phyloP scores from a whole-genome alignment of 2,113 vertebrate genomes.

The Cinclus cinclus region DNA sequence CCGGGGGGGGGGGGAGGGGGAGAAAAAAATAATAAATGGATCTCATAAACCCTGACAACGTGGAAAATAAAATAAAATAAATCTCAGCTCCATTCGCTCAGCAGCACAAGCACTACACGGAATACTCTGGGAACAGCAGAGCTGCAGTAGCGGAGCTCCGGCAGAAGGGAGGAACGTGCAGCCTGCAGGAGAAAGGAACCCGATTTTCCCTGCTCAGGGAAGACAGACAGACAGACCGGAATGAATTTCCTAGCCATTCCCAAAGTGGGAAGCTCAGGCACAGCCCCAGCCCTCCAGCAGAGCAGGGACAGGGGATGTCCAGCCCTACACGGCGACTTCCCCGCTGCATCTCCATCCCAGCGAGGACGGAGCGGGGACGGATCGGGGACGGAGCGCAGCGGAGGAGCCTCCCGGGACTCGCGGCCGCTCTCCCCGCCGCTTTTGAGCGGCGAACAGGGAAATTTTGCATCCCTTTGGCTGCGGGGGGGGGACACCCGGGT shows the following conservation, averaged over 20 bases:
- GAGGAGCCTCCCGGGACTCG: not conserved
- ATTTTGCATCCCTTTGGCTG: not conserved
- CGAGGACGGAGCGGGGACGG: not conserved
- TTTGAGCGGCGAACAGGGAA: not conserved
- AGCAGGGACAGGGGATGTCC: not conserved
- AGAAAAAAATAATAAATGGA: not conserved
- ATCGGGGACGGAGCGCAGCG: not conserved
- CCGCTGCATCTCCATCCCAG: not conserved
- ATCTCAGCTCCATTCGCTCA: not conserved
- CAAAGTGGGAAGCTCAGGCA: not conserved
- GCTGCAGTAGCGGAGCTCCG: not conserved
- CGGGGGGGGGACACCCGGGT: not conserved
- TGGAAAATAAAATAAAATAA: too few relatives aligned
- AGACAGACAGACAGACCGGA: not conserved
- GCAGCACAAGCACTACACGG: not conserved
- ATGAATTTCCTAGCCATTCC: not conserved
- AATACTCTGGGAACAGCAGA: not conserved
- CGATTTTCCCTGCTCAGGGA: not conserved
- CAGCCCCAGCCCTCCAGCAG: not conserved
- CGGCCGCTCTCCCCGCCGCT: not conserved
- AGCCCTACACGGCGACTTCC: not conserved
- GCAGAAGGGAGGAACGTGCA: not conserved
- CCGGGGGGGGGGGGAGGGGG: rapidly evolving
- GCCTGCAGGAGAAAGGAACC: not conserved
- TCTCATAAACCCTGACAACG: not conserved